Percentiles rank a stretch among this genome's conserved stretches.
These are phyloP conservation scores for Leucophenga varia DNA, from an alignment of 1,140 invertebrate species.

Conservation along the genomic window DNA sequence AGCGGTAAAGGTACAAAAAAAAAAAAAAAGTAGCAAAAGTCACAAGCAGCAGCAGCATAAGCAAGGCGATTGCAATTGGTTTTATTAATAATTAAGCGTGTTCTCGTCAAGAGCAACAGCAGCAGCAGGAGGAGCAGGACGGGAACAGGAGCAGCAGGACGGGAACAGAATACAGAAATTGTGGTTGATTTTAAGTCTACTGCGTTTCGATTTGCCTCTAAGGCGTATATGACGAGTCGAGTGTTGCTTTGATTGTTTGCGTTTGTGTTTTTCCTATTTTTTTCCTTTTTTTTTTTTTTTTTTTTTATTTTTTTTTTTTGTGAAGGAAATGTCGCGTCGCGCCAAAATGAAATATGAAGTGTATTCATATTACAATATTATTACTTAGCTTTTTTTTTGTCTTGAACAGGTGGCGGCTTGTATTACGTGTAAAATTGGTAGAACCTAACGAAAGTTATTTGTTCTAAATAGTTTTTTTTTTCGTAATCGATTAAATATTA, in stretches of 20 bases:
- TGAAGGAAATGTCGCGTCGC: conserved; percentile 35
- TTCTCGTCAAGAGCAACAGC: conserved; percentile 2
- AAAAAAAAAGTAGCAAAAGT: too few species aligned
- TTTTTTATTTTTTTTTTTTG: conserved; percentile 29
- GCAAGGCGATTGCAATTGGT: conserved; percentile 32
- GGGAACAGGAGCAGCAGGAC: not conserved
- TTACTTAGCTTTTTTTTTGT: too few species aligned
- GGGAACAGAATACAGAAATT: not conserved
- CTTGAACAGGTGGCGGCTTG: too few species aligned
- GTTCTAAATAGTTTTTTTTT: too few species aligned
- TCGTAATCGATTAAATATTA: too few species aligned
- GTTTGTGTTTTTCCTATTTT: too few species aligned
- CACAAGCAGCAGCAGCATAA: too few species aligned
- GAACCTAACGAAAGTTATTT: too few species aligned
- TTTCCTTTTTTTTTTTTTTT: too few species aligned
- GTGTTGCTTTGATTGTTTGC: too few species aligned
- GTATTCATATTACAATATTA: conserved; percentile 21
- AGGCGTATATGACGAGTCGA: conserved; percentile 3
- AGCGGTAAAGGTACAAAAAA: not conserved
- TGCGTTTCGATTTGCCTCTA: conserved; percentile 1
- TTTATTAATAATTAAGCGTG: conserved; percentile 44
- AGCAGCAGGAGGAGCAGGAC: too few species aligned
- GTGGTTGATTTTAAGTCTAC: not conserved
- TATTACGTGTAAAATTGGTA: too few species aligned
- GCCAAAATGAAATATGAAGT: conserved; percentile 52